Percentiles rank a stretch among this genome's conserved stretches.
These are phyloP conservation scores for Ceratina australensis DNA, from an alignment of 1,140 invertebrate species.

Conservation along the genomic window DNA sequence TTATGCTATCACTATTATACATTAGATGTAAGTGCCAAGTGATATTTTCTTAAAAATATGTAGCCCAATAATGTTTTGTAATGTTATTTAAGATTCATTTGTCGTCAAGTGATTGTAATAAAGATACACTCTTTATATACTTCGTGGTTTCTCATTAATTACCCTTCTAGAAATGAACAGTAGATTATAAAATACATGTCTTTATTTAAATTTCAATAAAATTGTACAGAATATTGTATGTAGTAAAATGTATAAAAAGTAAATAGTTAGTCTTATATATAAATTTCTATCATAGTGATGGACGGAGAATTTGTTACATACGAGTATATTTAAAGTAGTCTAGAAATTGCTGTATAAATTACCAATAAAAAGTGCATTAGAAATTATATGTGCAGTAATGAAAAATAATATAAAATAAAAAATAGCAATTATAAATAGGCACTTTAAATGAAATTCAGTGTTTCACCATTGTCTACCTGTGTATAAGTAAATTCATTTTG, in stretches of 20 bases:
- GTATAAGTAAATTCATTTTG: too few relatives aligned
- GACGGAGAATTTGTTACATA: constrained; percentile 34
- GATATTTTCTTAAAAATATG: too few relatives aligned
- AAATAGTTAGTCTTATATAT: not conserved
- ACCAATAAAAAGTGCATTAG: not conserved
- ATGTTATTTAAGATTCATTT: constrained; percentile 5
- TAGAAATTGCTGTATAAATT: not conserved
- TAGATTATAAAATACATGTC: not conserved
- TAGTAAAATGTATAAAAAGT: constrained; percentile 15
- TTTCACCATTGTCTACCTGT: too few relatives aligned
- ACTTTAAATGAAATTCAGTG: too few relatives aligned
- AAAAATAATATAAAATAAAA: too few relatives aligned
- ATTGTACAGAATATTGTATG: not conserved
- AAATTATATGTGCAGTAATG: too few relatives aligned
- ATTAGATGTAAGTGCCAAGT: too few relatives aligned
- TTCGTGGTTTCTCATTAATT: not conserved
- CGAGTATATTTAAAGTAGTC: not conserved
- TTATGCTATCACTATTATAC: too few relatives aligned
- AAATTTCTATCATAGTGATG: constrained; percentile 12
- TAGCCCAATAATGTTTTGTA: too few relatives aligned
- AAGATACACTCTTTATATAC: constrained; percentile 12
- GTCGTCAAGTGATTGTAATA: constrained; percentile 6
- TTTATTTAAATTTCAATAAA: constrained; percentile 21
- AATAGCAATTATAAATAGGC: too few relatives aligned
- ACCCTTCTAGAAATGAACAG: not conserved